phyloP scores from a whole-genome alignment of 23 tunicate species.

The Botrylloides violaceus region DNA sequence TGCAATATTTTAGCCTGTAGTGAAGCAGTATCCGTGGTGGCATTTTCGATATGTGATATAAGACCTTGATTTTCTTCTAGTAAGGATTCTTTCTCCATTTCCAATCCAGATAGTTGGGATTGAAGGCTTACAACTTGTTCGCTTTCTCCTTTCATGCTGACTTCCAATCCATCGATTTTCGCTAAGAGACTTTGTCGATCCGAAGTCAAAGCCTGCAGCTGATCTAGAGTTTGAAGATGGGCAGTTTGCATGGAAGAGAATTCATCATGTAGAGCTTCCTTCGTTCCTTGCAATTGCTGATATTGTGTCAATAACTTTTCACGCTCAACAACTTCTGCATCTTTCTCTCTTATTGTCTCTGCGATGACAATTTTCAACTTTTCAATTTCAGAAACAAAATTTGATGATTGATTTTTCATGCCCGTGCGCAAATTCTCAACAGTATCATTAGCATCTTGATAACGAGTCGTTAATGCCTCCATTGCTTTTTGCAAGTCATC shows the following conservation, averaged over 20 bases:
- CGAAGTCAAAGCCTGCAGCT: background rate
- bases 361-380: background rate
- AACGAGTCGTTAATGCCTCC: background rate
- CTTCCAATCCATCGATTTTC: no score
- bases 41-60: background rate
- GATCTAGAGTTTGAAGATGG: no score
- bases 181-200: background rate
- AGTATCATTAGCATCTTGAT: background rate
- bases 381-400: background rate
- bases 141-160: background rate
- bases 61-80: conserved; percentile 1
- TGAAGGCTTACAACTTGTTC: background rate
- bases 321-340: background rate
- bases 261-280: background rate
- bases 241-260: background rate
- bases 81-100: background rate
- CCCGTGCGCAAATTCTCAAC: background rate
- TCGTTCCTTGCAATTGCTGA: no score
- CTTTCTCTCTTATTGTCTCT: background rate
- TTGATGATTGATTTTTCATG: background rate
- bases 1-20: background rate
- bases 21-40: background rate
- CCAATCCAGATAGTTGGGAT: background rate
- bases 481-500: background rate
- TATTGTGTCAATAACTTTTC: no score